phyloP scores from a whole-genome alignment of 2,797 vertebrate genomes.

The Eulemur albifrons region DNA sequence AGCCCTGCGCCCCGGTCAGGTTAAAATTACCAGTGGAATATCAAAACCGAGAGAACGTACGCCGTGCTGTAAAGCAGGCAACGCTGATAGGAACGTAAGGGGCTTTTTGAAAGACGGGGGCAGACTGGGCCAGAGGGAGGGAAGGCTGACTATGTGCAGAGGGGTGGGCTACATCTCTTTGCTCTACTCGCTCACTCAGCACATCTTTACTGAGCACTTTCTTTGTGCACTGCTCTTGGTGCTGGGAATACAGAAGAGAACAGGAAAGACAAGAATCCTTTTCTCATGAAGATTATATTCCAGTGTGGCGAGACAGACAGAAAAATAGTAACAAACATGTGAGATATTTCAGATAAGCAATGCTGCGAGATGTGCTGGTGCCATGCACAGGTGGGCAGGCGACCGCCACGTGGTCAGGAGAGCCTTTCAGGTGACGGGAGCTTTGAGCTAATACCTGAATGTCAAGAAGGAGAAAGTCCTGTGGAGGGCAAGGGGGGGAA shows the following conservation, averaged over 20 bases:
- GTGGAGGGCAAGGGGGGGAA: background rate
- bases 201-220: background rate
- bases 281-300: background rate
- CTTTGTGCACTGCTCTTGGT: background rate
- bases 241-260: background rate
- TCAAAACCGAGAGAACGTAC: background rate
- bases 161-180: background rate
- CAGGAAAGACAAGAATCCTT: background rate
- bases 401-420: background rate
- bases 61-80: background rate
- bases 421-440: background rate
- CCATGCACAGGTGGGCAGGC: rapidly evolving
- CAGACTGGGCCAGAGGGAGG: background rate
- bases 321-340: background rate
- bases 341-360: background rate
- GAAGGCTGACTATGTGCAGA: background rate
- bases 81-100: background rate
- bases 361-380: rapidly evolving
- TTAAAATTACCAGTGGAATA: constrained; percentile 6
- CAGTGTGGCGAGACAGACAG: background rate
- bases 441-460: background rate
- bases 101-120: background rate
- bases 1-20: background rate
- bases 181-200: too few relatives aligned
- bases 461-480: background rate